Conservation (phyloP, 2,888 invertebrate genomes). For the Polydrusus pterygomalis region DNA sequence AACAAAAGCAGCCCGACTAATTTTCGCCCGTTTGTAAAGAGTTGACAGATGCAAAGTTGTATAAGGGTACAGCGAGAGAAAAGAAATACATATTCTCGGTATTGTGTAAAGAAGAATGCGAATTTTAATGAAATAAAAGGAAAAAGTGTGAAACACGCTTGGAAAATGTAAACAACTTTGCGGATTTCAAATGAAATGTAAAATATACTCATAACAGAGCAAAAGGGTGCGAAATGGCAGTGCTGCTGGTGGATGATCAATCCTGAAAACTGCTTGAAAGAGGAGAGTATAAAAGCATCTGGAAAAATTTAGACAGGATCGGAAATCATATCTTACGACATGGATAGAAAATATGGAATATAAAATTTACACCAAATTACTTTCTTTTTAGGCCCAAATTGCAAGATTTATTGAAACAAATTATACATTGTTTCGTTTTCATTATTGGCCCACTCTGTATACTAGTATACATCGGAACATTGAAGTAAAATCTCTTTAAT, state of each 20-base stretch:
- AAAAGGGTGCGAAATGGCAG: conserved; percentile 43
- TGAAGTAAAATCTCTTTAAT: too few species aligned
- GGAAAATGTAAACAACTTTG: conserved; percentile 46
- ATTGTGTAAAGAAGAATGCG: conserved; percentile 42
- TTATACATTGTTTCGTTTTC: too few species aligned
- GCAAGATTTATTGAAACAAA: background rate
- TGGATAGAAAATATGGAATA: conserved; percentile 35
- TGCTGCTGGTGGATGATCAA: conserved; percentile 47
- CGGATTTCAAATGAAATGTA: conserved; percentile 48
- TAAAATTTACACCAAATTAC: conserved; percentile 30
- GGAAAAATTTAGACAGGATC: conserved; percentile 40
- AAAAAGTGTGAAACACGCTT: conserved; percentile 32
- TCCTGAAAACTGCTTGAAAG: conserved; percentile 41
- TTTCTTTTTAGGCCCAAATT: background rate
- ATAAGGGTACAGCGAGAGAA: conserved; percentile 25
- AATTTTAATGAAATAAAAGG: conserved; percentile 43
- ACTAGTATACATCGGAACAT: background rate
- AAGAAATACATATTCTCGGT: conserved; percentile 37
- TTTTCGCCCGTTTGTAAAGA: conserved; percentile 30
- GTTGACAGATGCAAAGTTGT: conserved; percentile 40
- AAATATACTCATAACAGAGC: conserved; percentile 46
- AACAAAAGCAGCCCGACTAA: conserved; percentile 25
- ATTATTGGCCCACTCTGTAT: too few species aligned
- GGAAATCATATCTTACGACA: conserved; percentile 32
- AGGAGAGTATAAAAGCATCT: conserved; percentile 34